phyloP scores from a whole-genome alignment of 2,113 vertebrate genomes.

The Melanerpes aurifrons region DNA sequence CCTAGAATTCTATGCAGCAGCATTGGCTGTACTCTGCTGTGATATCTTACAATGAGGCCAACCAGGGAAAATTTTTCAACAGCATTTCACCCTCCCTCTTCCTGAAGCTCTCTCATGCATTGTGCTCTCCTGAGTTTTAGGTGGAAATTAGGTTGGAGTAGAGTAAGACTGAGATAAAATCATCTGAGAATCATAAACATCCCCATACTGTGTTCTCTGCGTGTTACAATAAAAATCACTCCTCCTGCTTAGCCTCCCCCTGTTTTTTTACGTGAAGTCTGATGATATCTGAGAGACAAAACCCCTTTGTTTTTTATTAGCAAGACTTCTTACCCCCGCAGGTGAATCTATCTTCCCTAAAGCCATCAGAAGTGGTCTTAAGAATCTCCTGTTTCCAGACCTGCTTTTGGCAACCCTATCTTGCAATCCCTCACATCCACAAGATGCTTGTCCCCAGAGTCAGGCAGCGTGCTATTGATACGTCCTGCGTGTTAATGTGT shows the following conservation, averaged over 20 bases:
- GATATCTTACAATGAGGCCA: conserved; percentile 18
- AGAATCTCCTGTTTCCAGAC: not conserved
- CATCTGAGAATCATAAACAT: not conserved
- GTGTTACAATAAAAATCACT: not conserved
- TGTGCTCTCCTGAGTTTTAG: conserved; percentile 16
- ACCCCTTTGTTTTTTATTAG: not conserved
- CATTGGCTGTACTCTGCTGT: not conserved
- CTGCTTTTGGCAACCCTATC: not conserved
- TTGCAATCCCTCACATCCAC: not conserved
- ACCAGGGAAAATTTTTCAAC: not conserved
- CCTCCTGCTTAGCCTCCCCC: not conserved
- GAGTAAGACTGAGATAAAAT: conserved; percentile 28
- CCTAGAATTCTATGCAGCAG: not conserved
- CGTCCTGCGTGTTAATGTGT: conserved; percentile 46
- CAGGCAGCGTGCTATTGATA: conserved; percentile 40
- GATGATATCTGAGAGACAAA: not conserved
- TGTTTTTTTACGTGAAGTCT: not conserved
- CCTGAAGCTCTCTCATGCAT: conserved; percentile 16
- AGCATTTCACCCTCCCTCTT: not conserved
- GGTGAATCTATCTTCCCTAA: not conserved
- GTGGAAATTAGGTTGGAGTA: conserved; percentile 37
- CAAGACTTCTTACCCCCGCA: not conserved
- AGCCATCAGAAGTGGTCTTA: not conserved
- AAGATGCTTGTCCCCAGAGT: not conserved
- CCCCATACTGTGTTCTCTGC: not conserved